Base-by-base conservation (phyloP, 2,888 invertebrate genomes). In the Pterostichus madidus region DNA sequence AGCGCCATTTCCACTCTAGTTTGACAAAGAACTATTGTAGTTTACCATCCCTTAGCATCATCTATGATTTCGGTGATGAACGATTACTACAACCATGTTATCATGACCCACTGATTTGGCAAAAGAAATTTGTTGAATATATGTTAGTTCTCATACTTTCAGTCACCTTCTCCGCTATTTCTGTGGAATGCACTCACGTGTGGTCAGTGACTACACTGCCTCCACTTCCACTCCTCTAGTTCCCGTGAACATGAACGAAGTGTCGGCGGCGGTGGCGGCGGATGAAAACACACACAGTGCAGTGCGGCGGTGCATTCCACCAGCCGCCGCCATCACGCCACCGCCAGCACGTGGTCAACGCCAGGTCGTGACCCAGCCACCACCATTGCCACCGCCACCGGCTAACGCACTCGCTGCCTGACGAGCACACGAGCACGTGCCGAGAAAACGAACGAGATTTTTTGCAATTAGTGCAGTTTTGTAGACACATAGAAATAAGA, bases 271-370 rank as follows among this genome's bases (percentile, higher is more conserved):
- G n/a, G 49, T n/a, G n/a, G 11, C 49, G 13, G 1, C 0, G 1
- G 39, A n/a, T n/a, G n/a, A n/a, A 39, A 39, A 39, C 39, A 39
- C 39, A 39, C 39, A 39, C 49, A 49, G 49, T 49, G 49, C 24
- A 24, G 24, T 24, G 24, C 3, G 24, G 24, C 24, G 24, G 3
- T 24, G 24, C 49, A 49, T 49, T 49, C 49, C 49, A 49, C 49
- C 44, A 52, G 24, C 24, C 24, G 24, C 24, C 24, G 24, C 1
- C 24, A 24, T 24, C 24, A 24, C 10, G 24, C 52, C 52, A 11
- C 53, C 75, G 7, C 52, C 75, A 53, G 73, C 80, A 80, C 80
- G 80, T 80, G 80, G 71, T 80, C 73, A 80, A 32, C 56, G 56
- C 17, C 46, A 71, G 80, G 73, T 80, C 71, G 80, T 80, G 80